These are phyloP conservation scores for Panopea generosa DNA, from an alignment of 2,888 invertebrate genomes.

Conservation along the genomic window DNA sequence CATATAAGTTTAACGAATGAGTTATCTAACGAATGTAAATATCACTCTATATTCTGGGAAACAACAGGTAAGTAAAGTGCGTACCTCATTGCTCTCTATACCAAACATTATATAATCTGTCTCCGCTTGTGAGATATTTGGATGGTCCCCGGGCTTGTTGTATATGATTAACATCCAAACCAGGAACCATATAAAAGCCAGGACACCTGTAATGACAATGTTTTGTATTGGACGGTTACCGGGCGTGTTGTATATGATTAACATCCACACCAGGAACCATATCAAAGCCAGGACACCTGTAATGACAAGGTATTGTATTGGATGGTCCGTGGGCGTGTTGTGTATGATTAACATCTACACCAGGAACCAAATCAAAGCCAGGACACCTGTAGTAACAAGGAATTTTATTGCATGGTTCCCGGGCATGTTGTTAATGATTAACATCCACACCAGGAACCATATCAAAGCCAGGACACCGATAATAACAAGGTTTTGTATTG, in stretches of 20 bases:
- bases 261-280: conserved; percentile 86
- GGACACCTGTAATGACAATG: conserved; percentile 82
- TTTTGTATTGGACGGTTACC: conserved; percentile 86
- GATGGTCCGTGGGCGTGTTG: conserved; percentile 87
- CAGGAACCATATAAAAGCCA: conserved; percentile 85
- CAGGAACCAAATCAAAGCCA: conserved; percentile 85
- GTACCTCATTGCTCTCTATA: conserved; percentile 77
- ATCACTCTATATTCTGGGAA: no score
- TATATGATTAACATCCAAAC: conserved; percentile 86
- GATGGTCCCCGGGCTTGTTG: conserved; percentile 87
- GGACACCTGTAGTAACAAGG: conserved; percentile 82
- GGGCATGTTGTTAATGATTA: conserved; percentile 87
- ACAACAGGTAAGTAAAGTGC: no score
- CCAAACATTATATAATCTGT: conserved; percentile 81
- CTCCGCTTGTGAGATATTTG: conserved; percentile 86
- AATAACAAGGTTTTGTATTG: no score
- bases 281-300: conserved; percentile 85
- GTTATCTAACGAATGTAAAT: no score
- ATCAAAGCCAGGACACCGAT: conserved; percentile 85
- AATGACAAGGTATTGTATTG: conserved; percentile 77
- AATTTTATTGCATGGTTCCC: conserved; percentile 86
- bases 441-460: conserved; percentile 86
- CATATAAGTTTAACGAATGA: no score
- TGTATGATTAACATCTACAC: conserved; percentile 86
- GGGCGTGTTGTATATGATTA: conserved; percentile 87